phyloP scores from a whole-genome alignment of 2,797 vertebrate species.

The Hyperoplus lanceolatus region DNA sequence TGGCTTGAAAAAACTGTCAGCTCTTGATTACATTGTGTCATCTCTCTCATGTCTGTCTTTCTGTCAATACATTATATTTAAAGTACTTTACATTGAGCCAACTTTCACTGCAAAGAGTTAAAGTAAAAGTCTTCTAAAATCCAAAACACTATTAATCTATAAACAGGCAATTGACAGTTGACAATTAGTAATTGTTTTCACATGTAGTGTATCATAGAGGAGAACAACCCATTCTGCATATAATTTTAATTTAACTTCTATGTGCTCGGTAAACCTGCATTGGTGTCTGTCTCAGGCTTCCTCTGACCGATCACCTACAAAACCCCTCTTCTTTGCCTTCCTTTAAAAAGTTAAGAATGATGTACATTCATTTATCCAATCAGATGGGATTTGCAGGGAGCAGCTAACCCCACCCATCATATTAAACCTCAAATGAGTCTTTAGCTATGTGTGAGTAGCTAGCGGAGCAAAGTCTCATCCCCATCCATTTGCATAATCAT shows the following conservation, averaged over 20 bases:
- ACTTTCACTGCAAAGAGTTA: not conserved
- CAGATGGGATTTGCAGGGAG: not conserved
- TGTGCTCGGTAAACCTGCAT: not conserved
- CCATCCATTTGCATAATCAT: not conserved
- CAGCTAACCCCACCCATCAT: not conserved
- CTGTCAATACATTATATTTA: slow-evolving; percentile 7
- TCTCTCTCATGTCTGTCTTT: not conserved
- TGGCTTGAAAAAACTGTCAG: not conserved
- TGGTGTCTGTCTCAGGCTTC: not conserved
- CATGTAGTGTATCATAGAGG: not conserved
- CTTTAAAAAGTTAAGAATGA: not conserved
- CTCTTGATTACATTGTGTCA: not conserved
- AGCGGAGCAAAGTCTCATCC: not conserved
- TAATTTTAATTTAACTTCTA: not conserved
- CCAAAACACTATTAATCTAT: no score
- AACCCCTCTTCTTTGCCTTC: not conserved
- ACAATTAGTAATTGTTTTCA: not conserved
- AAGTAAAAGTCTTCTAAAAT: not conserved
- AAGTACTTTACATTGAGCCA: not conserved
- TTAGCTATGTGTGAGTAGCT: not conserved
- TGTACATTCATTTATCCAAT: not conserved
- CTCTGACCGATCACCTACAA: not conserved
- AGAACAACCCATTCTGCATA: not conserved
- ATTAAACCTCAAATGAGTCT: not conserved
- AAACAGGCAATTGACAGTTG: not conserved